phyloP scores from a whole-genome alignment of 2,113 vertebrate genomes.

The Vulpes ferrilata region DNA sequence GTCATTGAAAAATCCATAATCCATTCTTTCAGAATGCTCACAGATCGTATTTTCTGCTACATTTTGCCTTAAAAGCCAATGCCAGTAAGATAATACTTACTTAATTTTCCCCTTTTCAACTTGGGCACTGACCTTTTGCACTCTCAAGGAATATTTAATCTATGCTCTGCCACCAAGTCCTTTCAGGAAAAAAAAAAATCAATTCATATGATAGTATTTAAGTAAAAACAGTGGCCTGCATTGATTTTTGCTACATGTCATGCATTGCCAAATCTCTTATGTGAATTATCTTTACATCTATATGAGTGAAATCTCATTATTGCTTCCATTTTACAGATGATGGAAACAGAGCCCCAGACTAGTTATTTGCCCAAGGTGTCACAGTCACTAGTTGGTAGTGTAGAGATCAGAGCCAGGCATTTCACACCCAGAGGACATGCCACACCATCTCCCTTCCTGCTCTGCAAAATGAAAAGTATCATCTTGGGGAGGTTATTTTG shows the following conservation, averaged over 20 bases:
- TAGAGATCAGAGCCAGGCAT: not conserved
- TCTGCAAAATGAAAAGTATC: not conserved
- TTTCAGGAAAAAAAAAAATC: not conserved
- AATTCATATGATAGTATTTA: not conserved
- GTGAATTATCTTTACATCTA: not conserved
- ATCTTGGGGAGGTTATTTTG: not conserved
- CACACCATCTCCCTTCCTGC: not conserved
- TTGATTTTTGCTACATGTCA: not conserved
- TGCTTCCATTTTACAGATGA: not conserved
- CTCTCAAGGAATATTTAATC: not conserved
- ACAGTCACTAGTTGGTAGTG: not conserved
- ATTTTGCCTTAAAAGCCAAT: not conserved
- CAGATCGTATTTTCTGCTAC: not conserved
- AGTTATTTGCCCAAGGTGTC: not conserved
- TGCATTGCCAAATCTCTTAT: not conserved
- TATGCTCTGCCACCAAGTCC: not conserved
- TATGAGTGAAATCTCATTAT: not conserved
- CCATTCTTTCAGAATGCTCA: slow-evolving; percentile 7
- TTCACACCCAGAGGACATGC: not conserved
- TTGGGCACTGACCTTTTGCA: not conserved
- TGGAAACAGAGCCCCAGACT: not conserved
- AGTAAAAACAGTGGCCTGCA: not conserved
- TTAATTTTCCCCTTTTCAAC: not conserved
- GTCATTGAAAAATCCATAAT: slow-evolving; percentile 30
- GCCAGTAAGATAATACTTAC: slow-evolving; percentile 8